Percentiles rank a stretch among this genome's conserved stretches.
These are phyloP conservation scores for Coregonus sp. DNA, from an alignment of 2,797 vertebrate species.

Conservation along the genomic window DNA sequence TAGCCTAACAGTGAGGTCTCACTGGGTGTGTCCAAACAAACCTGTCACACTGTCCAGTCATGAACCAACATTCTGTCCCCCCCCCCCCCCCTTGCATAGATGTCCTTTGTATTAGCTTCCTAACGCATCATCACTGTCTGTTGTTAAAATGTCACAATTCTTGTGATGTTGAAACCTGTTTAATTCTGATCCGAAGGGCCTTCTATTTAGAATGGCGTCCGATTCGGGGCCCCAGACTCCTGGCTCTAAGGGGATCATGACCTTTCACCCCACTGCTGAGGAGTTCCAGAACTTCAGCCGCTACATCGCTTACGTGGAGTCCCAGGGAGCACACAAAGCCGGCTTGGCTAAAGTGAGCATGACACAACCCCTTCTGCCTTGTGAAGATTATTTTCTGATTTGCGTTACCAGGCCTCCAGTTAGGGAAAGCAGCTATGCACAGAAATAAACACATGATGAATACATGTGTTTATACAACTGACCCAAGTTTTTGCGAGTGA, in stretches of 20 bases:
- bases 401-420: background rate
- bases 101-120: too few species aligned
- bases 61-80: too few species aligned
- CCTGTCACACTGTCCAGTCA: too few species aligned
- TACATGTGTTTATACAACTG: too few species aligned
- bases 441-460: too few species aligned
- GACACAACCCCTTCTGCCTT: background rate
- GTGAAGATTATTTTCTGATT: background rate
- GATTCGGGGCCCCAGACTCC: constrained; percentile 80
- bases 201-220: constrained; percentile 76
- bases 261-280: constrained; percentile 88
- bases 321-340: constrained; percentile 91
- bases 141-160: background rate
- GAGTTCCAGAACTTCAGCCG: constrained; percentile 91
- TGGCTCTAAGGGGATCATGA: constrained; percentile 86
- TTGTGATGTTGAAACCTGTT: background rate
- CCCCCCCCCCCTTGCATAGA: too few species aligned
- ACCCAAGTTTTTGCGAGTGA: too few species aligned
- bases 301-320: constrained; percentile 93
- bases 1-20: too few species aligned
- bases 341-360: constrained; percentile 89
- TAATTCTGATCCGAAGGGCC: constrained; percentile 34
- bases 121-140: too few species aligned
- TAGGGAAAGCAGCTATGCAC: too few species aligned
- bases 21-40: too few species aligned